Evolutionary conservation across 2,888 invertebrate genomes (phyloP), one percentile per base, ranked within the genome.

Genomic region (Phoenoteleia sp.): DNA sequence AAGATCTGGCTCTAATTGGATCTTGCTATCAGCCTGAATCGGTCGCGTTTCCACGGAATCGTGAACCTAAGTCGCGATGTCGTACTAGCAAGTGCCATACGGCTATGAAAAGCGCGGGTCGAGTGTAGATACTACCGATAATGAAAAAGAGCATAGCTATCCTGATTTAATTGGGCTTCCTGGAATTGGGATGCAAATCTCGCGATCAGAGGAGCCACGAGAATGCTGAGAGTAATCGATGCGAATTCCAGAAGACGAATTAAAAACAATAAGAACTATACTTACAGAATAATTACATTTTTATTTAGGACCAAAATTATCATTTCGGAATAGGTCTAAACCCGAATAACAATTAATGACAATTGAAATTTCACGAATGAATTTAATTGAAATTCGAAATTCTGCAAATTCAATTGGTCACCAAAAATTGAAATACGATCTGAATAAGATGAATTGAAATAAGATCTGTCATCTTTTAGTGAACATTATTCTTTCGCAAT

Each of bases 1-100:
- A 89, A 89, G 88, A 90, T 91, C 88, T 88, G 89, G 89, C 91
- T 90, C 91, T 92, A 92, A 92, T 92, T 92, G 92, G 92, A 91
- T 89, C 85, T 87, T 87, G 89, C 87, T 92, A 92, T 92, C 92
- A 90, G 86, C 74, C 87, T 85, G 89, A 88, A 92, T 92, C 92
- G 89, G 87, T 81, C 86, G 89, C 88, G 89, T 90, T 92, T 92
- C 92, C 90, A 91, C 88, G 90, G 92, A 93, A 93, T 92, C 92
- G 91, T 92, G 91, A 88, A 92, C 91, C 90, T 91, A 88, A 87
- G 87, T 83, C 72, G 86, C 86, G 86, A 80, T 81, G 84, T 84
- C 80, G 87, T 89, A 66, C 75, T 47, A 56, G 74, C 66, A 87
- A 88, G 84, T 86, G 88, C 89, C 86, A 83, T 81, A 84, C 82